Conservation (phyloP, 2,888 invertebrate species). For the Philaethria dido region DNA sequence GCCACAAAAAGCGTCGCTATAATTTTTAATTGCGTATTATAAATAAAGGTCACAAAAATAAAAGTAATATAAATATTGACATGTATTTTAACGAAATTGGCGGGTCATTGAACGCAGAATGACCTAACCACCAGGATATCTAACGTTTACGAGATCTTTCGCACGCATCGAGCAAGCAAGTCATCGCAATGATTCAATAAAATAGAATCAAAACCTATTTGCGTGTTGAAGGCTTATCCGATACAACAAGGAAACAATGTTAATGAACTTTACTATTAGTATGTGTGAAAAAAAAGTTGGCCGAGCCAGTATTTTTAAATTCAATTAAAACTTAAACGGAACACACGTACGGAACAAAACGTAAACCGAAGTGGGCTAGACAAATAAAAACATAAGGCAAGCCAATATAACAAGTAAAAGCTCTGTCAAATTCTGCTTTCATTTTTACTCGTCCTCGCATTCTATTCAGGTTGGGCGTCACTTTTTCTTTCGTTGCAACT, state of each 20-base stretch:
- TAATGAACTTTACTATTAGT: background rate
- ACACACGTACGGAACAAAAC: background rate
- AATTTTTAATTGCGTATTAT: background rate
- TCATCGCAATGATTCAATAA: constrained; percentile 56
- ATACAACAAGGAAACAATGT: constrained; percentile 20
- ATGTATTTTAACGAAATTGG: constrained; percentile 47
- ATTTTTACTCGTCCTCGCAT: constrained; percentile 80
- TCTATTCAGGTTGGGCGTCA: constrained; percentile 81
- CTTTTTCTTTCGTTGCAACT: constrained; percentile 79
- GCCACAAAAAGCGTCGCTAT: background rate
- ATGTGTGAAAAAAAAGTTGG: constrained; percentile 2
- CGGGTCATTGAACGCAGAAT: constrained; percentile 56
- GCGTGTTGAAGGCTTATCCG: constrained; percentile 20
- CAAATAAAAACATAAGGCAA: background rate
- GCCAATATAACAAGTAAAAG: constrained; percentile 30
- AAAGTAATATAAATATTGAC: constrained; percentile 34
- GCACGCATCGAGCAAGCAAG: constrained; percentile 61
- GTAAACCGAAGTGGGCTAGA: background rate
- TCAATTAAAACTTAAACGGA: background rate
- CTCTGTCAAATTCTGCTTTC: constrained; percentile 64
- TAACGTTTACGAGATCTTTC: constrained; percentile 58
- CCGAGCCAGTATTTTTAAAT: background rate
- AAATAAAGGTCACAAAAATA: constrained; percentile 32
- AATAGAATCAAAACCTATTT: constrained; percentile 31
- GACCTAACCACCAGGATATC: constrained; percentile 66